A percentile compares a stretch with the other conserved stretches of the same genome.
Conservation (phyloP, 2,888 invertebrate genomes). For the Netelia melanura region DNA sequence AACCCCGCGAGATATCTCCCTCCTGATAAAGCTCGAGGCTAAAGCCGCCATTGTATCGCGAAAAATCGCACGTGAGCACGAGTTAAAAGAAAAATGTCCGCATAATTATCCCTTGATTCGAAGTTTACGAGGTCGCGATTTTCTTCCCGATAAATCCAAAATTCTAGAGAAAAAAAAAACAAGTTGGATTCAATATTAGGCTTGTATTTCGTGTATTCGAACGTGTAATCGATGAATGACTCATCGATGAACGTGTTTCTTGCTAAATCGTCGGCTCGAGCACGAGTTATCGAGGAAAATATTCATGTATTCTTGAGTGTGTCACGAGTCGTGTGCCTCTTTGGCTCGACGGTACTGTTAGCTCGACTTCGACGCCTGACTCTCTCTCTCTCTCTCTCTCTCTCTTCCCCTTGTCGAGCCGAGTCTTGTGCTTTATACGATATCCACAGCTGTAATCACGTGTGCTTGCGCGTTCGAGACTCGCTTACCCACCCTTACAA, state of each 20-base stretch:
- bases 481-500: slow-evolving; percentile 45
- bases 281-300: background rate
- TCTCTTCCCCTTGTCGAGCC: slow-evolving; percentile 22
- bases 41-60: background rate
- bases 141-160: too few species aligned
- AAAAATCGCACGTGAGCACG: background rate
- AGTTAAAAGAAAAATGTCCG: background rate
- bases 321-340: slow-evolving; percentile 34
- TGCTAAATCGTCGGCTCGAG: background rate
- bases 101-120: background rate
- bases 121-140: too few species aligned
- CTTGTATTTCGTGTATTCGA: too few species aligned
- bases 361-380: slow-evolving; percentile 50
- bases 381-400: slow-evolving; percentile 20
- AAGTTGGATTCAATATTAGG: too few species aligned
- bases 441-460: slow-evolving; percentile 47
- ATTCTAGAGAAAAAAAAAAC: too few species aligned
- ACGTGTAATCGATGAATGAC: background rate
- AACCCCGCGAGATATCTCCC: background rate
- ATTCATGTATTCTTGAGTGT: background rate
- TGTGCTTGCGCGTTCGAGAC: slow-evolving; percentile 55
- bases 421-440: slow-evolving; percentile 44
- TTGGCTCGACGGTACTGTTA: slow-evolving; percentile 33
- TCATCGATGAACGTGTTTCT: background rate
- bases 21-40: background rate